Evolutionary conservation across 2,888 invertebrate genomes (phyloP).

Genomic region (Heliconius hortense): DNA sequence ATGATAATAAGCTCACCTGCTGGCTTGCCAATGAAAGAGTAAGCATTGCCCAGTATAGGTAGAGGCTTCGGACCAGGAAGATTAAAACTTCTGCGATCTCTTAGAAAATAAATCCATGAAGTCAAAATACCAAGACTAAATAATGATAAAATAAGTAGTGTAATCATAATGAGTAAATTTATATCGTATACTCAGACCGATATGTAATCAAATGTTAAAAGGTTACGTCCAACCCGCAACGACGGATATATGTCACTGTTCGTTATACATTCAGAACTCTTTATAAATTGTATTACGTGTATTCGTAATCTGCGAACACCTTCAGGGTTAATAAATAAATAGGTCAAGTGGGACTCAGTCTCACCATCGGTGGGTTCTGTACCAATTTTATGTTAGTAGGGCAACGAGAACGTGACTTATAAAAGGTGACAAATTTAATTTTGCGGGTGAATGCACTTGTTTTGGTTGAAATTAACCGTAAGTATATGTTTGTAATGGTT

Average conservation of each 20-base stretch:
- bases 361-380: not conserved
- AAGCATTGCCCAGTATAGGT: slow-evolving; percentile 78
- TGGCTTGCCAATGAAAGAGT: slow-evolving; percentile 55
- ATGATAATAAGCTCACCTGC: slow-evolving; percentile 37
- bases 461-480: too few relatives aligned
- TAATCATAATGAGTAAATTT: slow-evolving; percentile 39
- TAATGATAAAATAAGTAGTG: slow-evolving; percentile 35
- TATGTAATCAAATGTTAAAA: not conserved
- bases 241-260: not conserved
- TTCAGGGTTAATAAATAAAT: not conserved
- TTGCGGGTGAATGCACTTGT: not conserved
- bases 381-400: not conserved
- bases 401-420: not conserved
- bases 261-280: not conserved
- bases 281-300: not conserved
- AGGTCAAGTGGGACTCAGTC: not conserved
- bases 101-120: slow-evolving; percentile 57
- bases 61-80: slow-evolving; percentile 60
- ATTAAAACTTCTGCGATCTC: slow-evolving; percentile 49
- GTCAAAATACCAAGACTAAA: slow-evolving; percentile 41
- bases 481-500: too few relatives aligned
- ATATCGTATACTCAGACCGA: not conserved
- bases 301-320: not conserved
- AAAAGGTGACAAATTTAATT: not conserved
- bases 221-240: not conserved